Evolutionary conservation across 2,888 invertebrate species (phyloP).

Genomic region (Crocallis elinguaria): DNA sequence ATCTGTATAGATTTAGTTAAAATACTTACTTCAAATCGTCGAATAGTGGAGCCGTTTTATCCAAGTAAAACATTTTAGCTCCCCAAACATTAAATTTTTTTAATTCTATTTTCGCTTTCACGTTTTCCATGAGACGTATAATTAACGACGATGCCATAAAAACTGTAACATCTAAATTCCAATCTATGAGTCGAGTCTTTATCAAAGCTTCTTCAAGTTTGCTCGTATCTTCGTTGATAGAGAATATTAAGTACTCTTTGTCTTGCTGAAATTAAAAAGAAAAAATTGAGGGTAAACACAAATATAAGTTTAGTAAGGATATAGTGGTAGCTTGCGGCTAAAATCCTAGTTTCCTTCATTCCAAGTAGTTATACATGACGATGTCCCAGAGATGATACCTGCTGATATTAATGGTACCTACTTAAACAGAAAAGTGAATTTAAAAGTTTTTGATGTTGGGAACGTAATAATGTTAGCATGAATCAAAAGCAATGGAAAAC

Average conservation of each 20-base stretch:
- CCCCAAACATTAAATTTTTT: conserved; percentile 29
- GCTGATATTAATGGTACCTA: background rate
- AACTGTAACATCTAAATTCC: conserved; percentile 27
- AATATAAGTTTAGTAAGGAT: background rate
- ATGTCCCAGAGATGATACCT: background rate
- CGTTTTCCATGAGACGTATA: conserved; percentile 24
- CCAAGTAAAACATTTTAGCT: conserved; percentile 25
- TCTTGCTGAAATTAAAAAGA: conserved; percentile 28
- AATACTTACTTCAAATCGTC: conserved; percentile 27
- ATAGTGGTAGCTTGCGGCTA: background rate
- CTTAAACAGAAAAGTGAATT: background rate
- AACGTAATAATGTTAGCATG: too few species aligned
- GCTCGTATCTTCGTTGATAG: conserved; percentile 41
- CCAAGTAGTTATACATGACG: background rate
- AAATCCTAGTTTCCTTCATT: background rate
- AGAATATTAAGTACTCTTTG: conserved; percentile 36
- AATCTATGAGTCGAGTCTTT: conserved; percentile 45
- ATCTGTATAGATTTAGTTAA: background rate
- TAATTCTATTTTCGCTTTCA: conserved; percentile 24
- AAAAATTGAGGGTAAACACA: background rate
- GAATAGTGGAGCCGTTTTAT: conserved; percentile 30
- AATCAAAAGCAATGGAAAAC: too few species aligned
- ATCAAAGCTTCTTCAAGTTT: conserved; percentile 45
- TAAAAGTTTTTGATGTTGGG: background rate
- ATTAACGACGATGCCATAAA: conserved; percentile 30